Conservation (phyloP, 2,113 vertebrate genomes). For the Corythoichthys haematopterus region DNA sequence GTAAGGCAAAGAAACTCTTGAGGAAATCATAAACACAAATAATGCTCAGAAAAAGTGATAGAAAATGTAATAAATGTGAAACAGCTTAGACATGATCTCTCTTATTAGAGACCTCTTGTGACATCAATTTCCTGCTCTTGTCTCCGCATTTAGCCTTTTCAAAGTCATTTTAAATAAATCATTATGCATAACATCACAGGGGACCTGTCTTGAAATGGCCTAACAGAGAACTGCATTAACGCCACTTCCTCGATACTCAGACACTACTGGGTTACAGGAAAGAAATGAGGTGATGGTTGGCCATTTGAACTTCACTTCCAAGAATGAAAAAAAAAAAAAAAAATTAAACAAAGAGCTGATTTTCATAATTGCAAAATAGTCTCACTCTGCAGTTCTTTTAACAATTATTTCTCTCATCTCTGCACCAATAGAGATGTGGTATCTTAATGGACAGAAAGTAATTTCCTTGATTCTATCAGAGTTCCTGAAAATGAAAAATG, state of each 20-base stretch:
- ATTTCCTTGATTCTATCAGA: constrained; percentile 30
- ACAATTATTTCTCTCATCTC: constrained; percentile 19
- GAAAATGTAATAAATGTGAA: constrained; percentile 60
- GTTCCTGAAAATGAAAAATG: constrained; percentile 28
- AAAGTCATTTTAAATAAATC: constrained; percentile 27
- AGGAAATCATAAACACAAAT: constrained; percentile 39
- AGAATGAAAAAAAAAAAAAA: constrained; percentile 26
- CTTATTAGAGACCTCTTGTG: constrained; percentile 28
- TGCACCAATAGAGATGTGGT: constrained; percentile 1
- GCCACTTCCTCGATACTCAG: constrained; percentile 15
- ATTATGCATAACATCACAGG: constrained; percentile 40
- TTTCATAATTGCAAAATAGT: constrained; percentile 33
- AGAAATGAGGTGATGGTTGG: constrained; percentile 30
- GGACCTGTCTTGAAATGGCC: constrained; percentile 38
- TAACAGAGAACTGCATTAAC: constrained; percentile 33
- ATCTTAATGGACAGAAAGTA: constrained; percentile 11
- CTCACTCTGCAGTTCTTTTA: constrained; percentile 30
- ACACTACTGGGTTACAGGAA: constrained; percentile 28
- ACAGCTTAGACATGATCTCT: constrained; percentile 38
- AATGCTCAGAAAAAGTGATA: constrained; percentile 35
- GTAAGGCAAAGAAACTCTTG: constrained; percentile 31
- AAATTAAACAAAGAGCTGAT: not conserved
- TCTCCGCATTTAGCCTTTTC: constrained; percentile 24
- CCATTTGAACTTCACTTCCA: constrained; percentile 43
- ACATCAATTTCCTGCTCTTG: constrained; percentile 17